Evolutionary conservation across 2,113 vertebrate species (phyloP), one percentile per base, ranked within the genome.

Genomic region (Myiagra hebetior): DNA sequence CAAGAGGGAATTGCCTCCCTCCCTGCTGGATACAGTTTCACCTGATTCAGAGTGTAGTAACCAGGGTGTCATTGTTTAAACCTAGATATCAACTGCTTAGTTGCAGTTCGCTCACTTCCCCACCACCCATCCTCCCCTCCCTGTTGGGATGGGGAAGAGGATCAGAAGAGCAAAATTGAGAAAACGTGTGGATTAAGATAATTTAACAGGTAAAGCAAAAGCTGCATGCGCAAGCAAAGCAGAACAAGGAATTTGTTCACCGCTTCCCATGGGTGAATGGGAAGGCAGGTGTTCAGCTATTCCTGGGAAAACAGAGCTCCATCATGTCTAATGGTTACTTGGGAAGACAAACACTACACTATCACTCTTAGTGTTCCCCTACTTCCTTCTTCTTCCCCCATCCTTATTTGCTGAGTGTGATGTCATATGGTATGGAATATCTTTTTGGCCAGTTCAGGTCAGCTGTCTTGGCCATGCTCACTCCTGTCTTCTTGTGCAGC

Each of bases 101-200:
- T 2, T 74, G 33, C 23, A 59, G 10, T 11, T 74, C 52, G 39
- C 4, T 46, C 15, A 59, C 6, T 23, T 37, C 2, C 8, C 2
- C 8, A 3, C 10, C 8, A 3, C 10, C 4, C 0, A 1, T 30
- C 11, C 14, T 59, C 6, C 15, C 15, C 15, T 65, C 10, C 13
- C 8, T 33, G 3, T 13, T 74, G 14, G 60, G 10, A 35, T 27
- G 14, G 26, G 17, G 22, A 65, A 81, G 18, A 65, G 14, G 33
- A 52, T 46, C 27, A 59, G 37, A 74, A 33, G 13, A 21, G 27
- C 7, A 67, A 67, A 82, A 46, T 28, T n/a, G 19, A 31, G 19
- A 67, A 46, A 67, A 52, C 4, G 39, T 0, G 0, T 30, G 20
- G 33, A 10, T 60, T 67, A 67, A 52, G 19, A 59, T 28, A 75